Conservation (phyloP, 2,888 invertebrate genomes). For the Machimus atricapillus region DNA sequence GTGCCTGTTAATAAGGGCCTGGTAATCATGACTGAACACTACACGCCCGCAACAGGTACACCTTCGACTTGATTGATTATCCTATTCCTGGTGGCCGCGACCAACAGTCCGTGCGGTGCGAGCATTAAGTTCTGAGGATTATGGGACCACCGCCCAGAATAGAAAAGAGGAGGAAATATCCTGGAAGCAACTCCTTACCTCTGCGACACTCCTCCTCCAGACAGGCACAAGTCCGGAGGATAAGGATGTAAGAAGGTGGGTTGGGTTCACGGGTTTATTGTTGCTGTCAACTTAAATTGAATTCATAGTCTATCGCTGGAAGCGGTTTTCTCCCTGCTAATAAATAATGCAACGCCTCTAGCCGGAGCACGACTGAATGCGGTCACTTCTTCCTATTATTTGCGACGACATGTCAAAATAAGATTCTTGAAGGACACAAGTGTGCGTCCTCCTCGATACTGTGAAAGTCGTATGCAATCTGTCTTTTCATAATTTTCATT, state of each 20-base stretch:
- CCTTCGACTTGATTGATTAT: constrained; percentile 11
- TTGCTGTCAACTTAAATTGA: neutral
- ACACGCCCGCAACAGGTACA: constrained; percentile 5
- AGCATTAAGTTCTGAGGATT: neutral
- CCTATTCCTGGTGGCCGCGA: neutral
- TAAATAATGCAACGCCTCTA: neutral
- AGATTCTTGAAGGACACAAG: neutral
- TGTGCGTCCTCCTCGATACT: neutral
- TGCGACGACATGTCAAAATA: neutral
- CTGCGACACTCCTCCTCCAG: neutral
- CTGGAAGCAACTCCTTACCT: neutral
- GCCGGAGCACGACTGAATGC: neutral
- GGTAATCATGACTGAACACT: constrained; percentile 2
- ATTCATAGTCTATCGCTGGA: neutral
- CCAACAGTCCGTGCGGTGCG: neutral
- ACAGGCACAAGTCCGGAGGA: neutral
- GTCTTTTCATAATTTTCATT: neutral
- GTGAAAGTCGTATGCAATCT: neutral
- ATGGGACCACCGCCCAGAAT: neutral
- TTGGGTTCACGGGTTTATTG: neutral
- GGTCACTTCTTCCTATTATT: neutral
- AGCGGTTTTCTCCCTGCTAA: neutral
- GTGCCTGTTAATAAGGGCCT: neutral
- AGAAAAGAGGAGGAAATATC: neutral
- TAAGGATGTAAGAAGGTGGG: neutral